A percentile compares a stretch with the other conserved stretches of the same genome.
Evolutionary conservation across 2,797 vertebrate genomes (phyloP).

Genomic region (Microcaecilia unicolor): DNA sequence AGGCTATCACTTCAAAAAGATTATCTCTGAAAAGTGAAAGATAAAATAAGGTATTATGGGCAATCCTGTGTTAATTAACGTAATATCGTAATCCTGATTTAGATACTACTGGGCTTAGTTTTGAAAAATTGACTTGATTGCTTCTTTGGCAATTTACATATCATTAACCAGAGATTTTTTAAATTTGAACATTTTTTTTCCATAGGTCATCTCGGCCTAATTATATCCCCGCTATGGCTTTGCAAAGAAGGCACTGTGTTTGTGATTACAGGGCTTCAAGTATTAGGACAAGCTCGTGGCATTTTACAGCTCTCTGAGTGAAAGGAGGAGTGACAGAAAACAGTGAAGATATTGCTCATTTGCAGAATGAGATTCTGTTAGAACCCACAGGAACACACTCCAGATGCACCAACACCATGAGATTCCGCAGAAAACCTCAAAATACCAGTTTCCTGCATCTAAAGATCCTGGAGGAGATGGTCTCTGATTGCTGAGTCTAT

Average conservation of each 20-base stretch:
- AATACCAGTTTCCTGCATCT: too few species aligned
- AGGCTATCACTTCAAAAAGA: too few species aligned
- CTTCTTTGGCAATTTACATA: constrained; percentile 63
- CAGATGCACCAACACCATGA: too few species aligned
- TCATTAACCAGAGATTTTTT: constrained; percentile 55
- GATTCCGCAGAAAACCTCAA: too few species aligned
- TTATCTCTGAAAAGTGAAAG: too few species aligned
- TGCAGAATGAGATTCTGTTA: too few species aligned
- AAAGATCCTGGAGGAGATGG: too few species aligned
- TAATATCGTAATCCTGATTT: constrained; percentile 55
- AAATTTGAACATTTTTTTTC: constrained; percentile 36
- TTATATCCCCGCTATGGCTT: constrained; percentile 29
- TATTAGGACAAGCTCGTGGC: constrained; percentile 19
- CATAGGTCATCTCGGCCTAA: constrained; percentile 57
- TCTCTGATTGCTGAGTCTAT: too few species aligned
- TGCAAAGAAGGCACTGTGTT: constrained; percentile 17
- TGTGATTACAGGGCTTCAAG: constrained; percentile 10
- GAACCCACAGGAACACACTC: too few species aligned
- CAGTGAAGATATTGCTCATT: too few species aligned
- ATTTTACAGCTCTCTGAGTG: too few species aligned
- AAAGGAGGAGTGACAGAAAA: too few species aligned
- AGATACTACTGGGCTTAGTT: constrained; percentile 44
- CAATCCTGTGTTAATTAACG: constrained; percentile 71
- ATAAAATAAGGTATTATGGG: constrained; percentile 41
- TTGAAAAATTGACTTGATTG: constrained; percentile 65